A percentile compares a stretch with the other conserved stretches of the same genome.
These are phyloP conservation scores for Andrena marginata DNA, from an alignment of 2,888 invertebrate genomes.

Conservation along the genomic window DNA sequence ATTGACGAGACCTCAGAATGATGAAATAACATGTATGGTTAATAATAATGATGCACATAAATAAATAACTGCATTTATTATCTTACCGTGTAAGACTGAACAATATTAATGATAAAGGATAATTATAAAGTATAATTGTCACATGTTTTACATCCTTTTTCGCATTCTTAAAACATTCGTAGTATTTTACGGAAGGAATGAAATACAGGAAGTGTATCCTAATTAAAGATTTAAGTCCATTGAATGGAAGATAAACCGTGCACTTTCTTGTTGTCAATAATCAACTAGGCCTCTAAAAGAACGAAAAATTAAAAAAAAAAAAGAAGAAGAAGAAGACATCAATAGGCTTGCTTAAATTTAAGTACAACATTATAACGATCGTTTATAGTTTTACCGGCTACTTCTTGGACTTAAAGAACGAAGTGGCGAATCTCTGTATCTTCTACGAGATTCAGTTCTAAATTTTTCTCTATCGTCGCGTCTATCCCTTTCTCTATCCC, in stretches of 20 bases:
- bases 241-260: constrained; percentile 60
- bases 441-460: constrained; percentile 78
- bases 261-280: constrained; percentile 74
- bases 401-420: constrained; percentile 81
- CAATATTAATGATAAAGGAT: constrained; percentile 45
- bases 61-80: constrained; percentile 53
- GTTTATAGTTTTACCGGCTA: constrained; percentile 75
- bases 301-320: constrained; percentile 46
- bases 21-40: not conserved
- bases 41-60: constrained; percentile 43
- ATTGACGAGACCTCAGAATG: not conserved
- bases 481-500: constrained; percentile 76
- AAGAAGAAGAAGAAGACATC: constrained; percentile 17
- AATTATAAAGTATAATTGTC: constrained; percentile 34
- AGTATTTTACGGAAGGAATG: constrained; percentile 67
- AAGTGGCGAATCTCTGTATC: constrained; percentile 79
- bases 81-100: constrained; percentile 31
- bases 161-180: constrained; percentile 29
- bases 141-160: constrained; percentile 25
- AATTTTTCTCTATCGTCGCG: constrained; percentile 81
- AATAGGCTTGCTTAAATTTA: constrained; percentile 12
- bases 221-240: constrained; percentile 56
- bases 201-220: constrained; percentile 61
- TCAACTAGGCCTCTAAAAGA: constrained; percentile 82
- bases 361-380: constrained; percentile 9